phyloP scores from a whole-genome alignment of 2,888 invertebrate species.

The Branchellion lobata region DNA sequence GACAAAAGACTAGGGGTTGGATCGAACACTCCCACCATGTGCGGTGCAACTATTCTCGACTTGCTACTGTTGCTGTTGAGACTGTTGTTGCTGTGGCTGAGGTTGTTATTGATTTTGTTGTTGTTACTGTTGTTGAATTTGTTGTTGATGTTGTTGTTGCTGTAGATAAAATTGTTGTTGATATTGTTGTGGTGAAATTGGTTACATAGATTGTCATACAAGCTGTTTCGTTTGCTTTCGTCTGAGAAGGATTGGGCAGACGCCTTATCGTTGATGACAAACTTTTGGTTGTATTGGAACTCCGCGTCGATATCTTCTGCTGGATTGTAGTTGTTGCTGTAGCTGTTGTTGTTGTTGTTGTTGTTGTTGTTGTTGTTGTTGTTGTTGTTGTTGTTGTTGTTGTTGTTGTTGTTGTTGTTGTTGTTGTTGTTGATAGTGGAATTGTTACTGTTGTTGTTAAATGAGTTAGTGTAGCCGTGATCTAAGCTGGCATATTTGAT shows the following conservation, averaged over 20 bases:
- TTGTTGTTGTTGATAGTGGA: neutral
- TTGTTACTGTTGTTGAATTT: neutral
- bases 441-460: neutral
- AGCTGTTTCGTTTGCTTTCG: neutral
- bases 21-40: constrained; percentile 47
- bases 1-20: constrained; percentile 11
- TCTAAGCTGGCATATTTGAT: too few relatives aligned
- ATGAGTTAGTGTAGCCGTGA: neutral
- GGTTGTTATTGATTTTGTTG: neutral
- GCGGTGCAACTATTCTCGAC: constrained; percentile 42
- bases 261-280: neutral
- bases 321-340: neutral
- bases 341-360: neutral
- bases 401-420: neutral
- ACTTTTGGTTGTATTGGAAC: neutral
- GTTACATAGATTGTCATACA: neutral
- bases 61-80: constrained; percentile 18
- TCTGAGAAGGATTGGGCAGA: neutral
- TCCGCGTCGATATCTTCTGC: constrained; percentile 22
- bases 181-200: neutral
- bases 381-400: neutral
- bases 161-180: neutral
- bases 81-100: neutral
- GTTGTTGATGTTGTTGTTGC: constrained; percentile 15
- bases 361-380: neutral